phyloP scores from a whole-genome alignment of 2,113 vertebrate species.

The Mus spicilegus region DNA sequence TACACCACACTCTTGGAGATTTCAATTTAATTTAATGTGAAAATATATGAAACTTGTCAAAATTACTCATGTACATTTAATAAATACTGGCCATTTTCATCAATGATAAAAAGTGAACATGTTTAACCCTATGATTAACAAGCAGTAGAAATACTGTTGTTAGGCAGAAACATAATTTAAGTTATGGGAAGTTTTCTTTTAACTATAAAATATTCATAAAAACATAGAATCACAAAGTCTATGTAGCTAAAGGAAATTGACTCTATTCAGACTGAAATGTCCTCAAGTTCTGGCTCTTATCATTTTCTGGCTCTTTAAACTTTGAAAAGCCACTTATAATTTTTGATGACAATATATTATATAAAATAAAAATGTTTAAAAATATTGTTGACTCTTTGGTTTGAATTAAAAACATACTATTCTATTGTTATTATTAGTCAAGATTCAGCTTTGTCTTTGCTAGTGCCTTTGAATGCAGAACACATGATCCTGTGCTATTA shows the following conservation, averaged over 20 bases:
- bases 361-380: neutral
- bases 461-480: neutral
- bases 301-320: neutral
- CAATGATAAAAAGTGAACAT: neutral
- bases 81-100: neutral
- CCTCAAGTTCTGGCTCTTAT: neutral
- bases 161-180: neutral
- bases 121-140: neutral
- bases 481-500: neutral
- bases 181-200: neutral
- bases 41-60: neutral
- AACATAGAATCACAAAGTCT: neutral
- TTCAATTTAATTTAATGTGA: neutral
- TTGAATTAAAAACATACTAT: neutral
- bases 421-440: conserved; percentile 14
- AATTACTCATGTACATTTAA: neutral
- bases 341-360: neutral
- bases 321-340: neutral
- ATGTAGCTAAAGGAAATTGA: neutral
- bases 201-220: neutral
- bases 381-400: neutral
- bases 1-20: neutral
- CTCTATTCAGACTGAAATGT: neutral
- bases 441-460: neutral
- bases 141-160: neutral